Base-by-base conservation (phyloP, 2,888 invertebrate species). In the Drosophila kuntzei region DNA sequence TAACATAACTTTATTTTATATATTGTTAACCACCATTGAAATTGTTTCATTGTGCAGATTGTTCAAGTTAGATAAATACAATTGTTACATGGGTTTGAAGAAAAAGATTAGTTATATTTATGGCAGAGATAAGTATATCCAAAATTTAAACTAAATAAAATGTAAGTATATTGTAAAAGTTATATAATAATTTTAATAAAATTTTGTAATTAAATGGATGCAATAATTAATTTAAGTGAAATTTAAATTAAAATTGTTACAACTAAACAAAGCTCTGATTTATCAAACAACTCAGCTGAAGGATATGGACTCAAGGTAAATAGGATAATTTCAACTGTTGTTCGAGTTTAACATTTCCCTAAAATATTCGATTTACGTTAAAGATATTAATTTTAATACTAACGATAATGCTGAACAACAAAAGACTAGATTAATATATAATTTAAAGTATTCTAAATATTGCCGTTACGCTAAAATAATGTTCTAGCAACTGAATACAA, bases 31-130 rank as follows among this genome's bases (percentile, higher is more conserved):
- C 27, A 9, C 6, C 1, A 7, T 22, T n/a, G 20, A 43, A 51
- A 66, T 53, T 41, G 37, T 61, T 54, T 32, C 43, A n/a, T 16
- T 34, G 18, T 34, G 37, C 1, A 22, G 32, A 73, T 47, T 66
- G 4, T 12, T 12, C 2, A 16, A 0, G 2, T 27, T 1, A 41
- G 63, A 54, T 47, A 51, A n/a, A 16, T 34, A 8, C 36, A 53
- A 59, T 39, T 43, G 18, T 36, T 41, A 16, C 34, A 44, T 9
- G 9, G 11, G 27, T 39, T n/a, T 11, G 12, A 14, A 8, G 3
- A 12, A 32, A 22, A n/a, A 29, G 22, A 46, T 41, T 55, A 5
- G 1, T 49, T 18, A 8, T 8, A 16, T 2, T 36, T 36, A 14
- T 14, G 8, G 8, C 36, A n/a, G 18, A n/a, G 12, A 3, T n/a